These are phyloP conservation scores for Nomada hirtipes DNA, from an alignment of 2,888 invertebrate genomes.

Conservation along the genomic window DNA sequence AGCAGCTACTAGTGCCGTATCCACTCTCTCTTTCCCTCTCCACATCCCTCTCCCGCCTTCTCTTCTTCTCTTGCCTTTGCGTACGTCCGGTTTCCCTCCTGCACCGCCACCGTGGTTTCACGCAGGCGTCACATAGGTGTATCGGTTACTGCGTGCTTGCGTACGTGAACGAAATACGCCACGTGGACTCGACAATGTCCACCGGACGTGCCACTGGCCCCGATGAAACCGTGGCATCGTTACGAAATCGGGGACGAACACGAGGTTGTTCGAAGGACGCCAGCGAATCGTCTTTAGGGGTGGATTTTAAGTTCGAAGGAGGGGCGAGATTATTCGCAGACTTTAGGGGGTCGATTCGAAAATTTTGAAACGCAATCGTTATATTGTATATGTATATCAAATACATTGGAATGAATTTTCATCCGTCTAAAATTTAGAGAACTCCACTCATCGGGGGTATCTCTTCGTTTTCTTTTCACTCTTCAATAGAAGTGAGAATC, in stretches of 20 bases:
- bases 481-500: too few species aligned
- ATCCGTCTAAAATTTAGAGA: too few species aligned
- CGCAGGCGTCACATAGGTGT: conserved; percentile 56
- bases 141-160: conserved; percentile 50
- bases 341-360: too few species aligned
- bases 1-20: conserved; percentile 42
- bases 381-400: too few species aligned
- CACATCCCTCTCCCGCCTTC: not conserved
- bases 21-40: not conserved
- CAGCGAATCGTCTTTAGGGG: too few species aligned
- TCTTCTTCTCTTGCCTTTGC: not conserved
- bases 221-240: conserved; percentile 42
- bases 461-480: too few species aligned
- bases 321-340: too few species aligned
- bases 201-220: conserved; percentile 35
- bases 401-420: too few species aligned
- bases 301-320: not conserved
- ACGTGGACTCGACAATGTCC: conserved; percentile 56
- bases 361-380: too few species aligned
- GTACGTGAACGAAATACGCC: conserved; percentile 60
- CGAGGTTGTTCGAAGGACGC: not conserved
- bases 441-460: too few species aligned
- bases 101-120: conserved; percentile 45
- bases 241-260: conserved; percentile 12
- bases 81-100: conserved; percentile 32